Base-by-base conservation (phyloP, 2,113 vertebrate genomes). In the Platichthys stellatus region DNA sequence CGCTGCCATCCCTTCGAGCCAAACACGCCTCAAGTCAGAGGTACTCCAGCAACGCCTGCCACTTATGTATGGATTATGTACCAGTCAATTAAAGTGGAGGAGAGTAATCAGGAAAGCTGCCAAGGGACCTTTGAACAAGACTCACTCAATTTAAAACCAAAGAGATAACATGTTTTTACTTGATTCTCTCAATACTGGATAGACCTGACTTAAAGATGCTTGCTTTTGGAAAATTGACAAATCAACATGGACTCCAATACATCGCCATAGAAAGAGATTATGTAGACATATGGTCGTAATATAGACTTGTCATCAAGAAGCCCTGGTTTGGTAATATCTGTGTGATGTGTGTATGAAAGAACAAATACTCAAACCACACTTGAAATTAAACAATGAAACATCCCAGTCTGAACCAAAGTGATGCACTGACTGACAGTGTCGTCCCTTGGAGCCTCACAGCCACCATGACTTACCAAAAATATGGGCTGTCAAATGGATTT, bases 401-500 rank as follows among this genome's bases (percentile, higher is more conserved):
- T 51, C 7, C 5, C 49, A 51, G 49, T 51, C 49, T 51, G 11
- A 54, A 54, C 51, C 51, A 54, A 54, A 20, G 51, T 62, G 61
- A 81, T 24, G 23, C 61, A 20, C 53, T 31, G 31, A 31, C 31
- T 31, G 31, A 31, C 31, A 31, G 5, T 31, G 31, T 5, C 31
- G 13, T 31, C 40, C 23, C 40, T 20, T 15, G 23, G 38, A 70
- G 35, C 14, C 45, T n/a, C 59, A 69, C 59, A 61, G 59, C 24
- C 26, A 45, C 53, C 23, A 1, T 28, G 57, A 53, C 59, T 9
- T 21, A 54, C 20, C 1, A 11, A 54, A 10, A 10, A n/a, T 21
- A 49, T 15, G 10, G 20, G 18, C 75, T 73, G 72, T 69, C 76
- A 80, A 35, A 74, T 26, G 24, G 45, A 43, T 66, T 86, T 76